Base-by-base conservation (phyloP, 1,140 invertebrate species). In the Leptinotarsa defecta region DNA sequence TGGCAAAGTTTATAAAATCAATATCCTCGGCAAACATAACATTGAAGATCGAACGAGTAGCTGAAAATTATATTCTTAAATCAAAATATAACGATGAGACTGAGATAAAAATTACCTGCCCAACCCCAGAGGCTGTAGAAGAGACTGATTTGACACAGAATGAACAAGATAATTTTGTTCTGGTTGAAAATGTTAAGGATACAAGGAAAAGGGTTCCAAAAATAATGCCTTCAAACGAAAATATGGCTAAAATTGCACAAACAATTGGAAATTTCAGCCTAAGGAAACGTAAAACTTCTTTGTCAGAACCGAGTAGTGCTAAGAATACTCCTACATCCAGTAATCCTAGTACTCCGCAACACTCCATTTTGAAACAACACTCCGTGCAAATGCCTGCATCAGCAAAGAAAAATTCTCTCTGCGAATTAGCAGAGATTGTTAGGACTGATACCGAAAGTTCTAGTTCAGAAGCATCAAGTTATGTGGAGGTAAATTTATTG, bases 1-100 rank as follows among this genome's bases (percentile, higher is more conserved):
- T 94, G 34, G 88, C 89, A 27, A 92, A 93, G 86, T 85, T 91
- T 48, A 87, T 92, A 17, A 91, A 90, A 81, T 87, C 84, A 57
- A 77, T 81, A 57, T 83, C 86, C 49, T 83, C 82, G 19, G 85
- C 89, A 1, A 88, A 87, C 75, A 88, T 90, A 27, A 86, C 84
- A 13, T 80, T 91, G 17, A 86, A 91, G 19, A 89, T 93, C 1
- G 91, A 92, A 78, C 86, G 91, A 20, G 83, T 87, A 43, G 85
- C 86, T 15, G 76, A 80, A 19, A 82, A 83, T 77, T 84, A 85
- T 69, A 76, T 80, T 67, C 72, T 85, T 4, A 81, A 79, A 77
- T 77, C 74, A 24, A 80, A 76, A 57, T 49, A 68, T 52, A n/a
- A 11, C 5, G 79, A 81, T 20, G 81, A 81, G 6, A 71, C 49